phyloP scores from a whole-genome alignment of 2,797 vertebrate genomes.

The Lacerta bilineata region DNA sequence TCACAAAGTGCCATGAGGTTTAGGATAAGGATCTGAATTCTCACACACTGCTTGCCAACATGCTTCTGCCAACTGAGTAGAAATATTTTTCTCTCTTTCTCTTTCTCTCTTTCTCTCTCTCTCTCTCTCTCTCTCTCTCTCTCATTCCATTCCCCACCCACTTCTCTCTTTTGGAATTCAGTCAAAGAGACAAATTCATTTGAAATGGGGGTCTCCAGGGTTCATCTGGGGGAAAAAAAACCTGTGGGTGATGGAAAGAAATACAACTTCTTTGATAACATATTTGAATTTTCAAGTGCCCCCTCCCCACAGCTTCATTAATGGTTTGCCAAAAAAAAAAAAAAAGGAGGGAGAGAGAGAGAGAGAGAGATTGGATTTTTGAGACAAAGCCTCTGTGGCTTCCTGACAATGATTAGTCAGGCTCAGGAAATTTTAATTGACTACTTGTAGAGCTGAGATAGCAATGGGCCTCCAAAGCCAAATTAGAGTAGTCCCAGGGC shows the following conservation, averaged over 20 bases:
- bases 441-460: conserved; percentile 50
- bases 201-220: not conserved
- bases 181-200: not conserved
- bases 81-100: not conserved
- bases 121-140: not conserved
- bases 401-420: conserved; percentile 4
- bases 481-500: conserved; percentile 51
- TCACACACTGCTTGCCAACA: not conserved
- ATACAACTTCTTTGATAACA: not conserved
- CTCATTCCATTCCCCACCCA: not conserved
- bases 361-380: not conserved
- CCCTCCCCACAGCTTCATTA: not conserved
- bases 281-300: conserved; percentile 16
- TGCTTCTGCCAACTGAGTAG: not conserved
- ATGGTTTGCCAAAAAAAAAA: not conserved
- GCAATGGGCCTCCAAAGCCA: conserved; percentile 24
- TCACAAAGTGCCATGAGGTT: accelerated
- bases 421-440: conserved; percentile 46
- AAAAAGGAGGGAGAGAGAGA: not conserved
- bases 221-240: not conserved
- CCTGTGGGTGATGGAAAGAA: conserved; percentile 7
- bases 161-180: not conserved
- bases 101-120: not conserved
- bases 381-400: conserved; percentile 8
- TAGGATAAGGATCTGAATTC: accelerated